Conservation (phyloP, 1,140 invertebrate species). For the Drosophila kikkawai region DNA sequence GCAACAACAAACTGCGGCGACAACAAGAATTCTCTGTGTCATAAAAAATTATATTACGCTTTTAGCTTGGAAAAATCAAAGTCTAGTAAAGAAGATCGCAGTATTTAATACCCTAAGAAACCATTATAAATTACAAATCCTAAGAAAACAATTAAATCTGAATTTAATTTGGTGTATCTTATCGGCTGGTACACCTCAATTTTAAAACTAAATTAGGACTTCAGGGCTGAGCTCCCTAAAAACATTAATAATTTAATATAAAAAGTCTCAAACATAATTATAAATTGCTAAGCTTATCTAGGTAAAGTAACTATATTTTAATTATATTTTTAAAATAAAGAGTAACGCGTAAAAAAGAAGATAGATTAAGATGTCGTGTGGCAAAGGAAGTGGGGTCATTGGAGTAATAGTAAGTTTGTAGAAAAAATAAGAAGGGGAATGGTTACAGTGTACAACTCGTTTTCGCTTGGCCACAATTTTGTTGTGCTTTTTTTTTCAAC, state of each 20-base stretch:
- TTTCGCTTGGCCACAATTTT: conserved; percentile 45
- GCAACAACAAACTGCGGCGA: conserved; percentile 60
- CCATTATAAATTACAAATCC: background rate
- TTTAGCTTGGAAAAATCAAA: conserved; percentile 14
- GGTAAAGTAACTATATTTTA: background rate
- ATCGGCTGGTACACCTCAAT: background rate
- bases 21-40: conserved; percentile 70
- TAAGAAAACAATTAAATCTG: background rate
- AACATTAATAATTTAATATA: background rate
- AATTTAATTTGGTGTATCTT: accelerated
- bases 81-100: background rate
- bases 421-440: conserved; percentile 6
- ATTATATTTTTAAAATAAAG: background rate
- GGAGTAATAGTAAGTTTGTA: conserved; percentile 52
- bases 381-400: conserved; percentile 23
- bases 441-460: conserved; percentile 28
- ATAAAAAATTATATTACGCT: conserved; percentile 75
- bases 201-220: background rate
- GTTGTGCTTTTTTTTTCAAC: conserved; percentile 40
- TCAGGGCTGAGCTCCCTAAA: background rate
- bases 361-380: background rate
- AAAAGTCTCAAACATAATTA: background rate
- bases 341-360: background rate
- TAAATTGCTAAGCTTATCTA: too few relatives aligned
- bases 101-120: background rate